These are phyloP conservation scores for Hirtodrosophila confusa DNA, from an alignment of 2,888 invertebrate species.

Conservation along the genomic window DNA sequence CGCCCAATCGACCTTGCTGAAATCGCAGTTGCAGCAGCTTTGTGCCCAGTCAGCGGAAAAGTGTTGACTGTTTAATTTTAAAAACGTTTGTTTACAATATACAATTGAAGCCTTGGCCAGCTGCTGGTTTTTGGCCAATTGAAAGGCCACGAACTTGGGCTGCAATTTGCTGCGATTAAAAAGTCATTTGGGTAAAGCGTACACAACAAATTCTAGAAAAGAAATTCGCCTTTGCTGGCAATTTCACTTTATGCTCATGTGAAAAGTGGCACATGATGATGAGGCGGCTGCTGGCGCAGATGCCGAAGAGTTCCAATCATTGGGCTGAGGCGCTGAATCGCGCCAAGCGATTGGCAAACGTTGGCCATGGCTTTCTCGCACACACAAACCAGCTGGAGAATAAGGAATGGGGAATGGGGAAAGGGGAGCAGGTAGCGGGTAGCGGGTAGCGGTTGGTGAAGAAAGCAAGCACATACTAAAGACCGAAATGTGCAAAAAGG, in stretches of 20 bases:
- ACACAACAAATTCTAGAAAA: conserved; percentile 39
- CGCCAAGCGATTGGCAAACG: conserved; percentile 66
- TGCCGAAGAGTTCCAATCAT: conserved; percentile 68
- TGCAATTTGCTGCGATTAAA: conserved; percentile 13
- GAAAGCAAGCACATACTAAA: conserved; percentile 53
- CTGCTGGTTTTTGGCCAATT: conserved; percentile 18
- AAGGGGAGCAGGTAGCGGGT: not conserved
- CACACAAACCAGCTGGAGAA: conserved; percentile 41
- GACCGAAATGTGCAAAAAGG: conserved; percentile 68
- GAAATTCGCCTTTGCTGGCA: conserved; percentile 55
- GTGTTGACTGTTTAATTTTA: conserved; percentile 9
- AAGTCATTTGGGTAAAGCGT: conserved; percentile 29
- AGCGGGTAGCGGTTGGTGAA: conserved; percentile 28
- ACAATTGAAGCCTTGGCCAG: conserved; percentile 17
- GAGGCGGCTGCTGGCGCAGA: conserved; percentile 47
- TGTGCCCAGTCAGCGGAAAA: conserved; percentile 44
- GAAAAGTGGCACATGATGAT: conserved; percentile 78
- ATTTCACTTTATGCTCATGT: conserved; percentile 75
- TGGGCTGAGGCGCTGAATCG: conserved; percentile 59
- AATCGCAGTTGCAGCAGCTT: conserved; percentile 26
- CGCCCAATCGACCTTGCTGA: conserved; percentile 68
- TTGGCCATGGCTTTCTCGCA: conserved; percentile 64
- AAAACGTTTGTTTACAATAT: conserved; percentile 19
- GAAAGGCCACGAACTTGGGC: conserved; percentile 27
- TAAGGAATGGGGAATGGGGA: conserved; percentile 12